These are phyloP conservation scores for Vulpes vulpes DNA, from an alignment of 2,113 vertebrate genomes.

Conservation along the genomic window DNA sequence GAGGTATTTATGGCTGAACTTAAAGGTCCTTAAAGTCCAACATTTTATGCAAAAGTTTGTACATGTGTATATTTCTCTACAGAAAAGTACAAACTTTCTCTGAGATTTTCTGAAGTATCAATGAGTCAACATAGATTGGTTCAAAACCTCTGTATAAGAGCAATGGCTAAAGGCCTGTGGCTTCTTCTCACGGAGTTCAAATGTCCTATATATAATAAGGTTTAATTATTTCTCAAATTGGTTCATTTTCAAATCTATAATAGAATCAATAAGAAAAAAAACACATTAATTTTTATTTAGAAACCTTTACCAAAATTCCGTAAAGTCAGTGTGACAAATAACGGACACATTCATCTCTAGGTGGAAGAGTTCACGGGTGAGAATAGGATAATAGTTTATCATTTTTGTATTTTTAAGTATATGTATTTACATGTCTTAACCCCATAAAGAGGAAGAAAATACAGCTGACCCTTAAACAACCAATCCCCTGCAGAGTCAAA, in stretches of 20 bases:
- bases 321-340: not conserved
- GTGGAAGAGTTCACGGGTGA: not conserved
- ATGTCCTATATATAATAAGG: not conserved
- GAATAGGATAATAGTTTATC: not conserved
- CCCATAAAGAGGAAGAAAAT: slow-evolving; percentile 13
- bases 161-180: not conserved
- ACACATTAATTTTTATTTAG: not conserved
- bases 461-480: not conserved
- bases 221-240: not conserved
- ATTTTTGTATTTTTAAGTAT: slow-evolving; percentile 4
- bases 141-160: not conserved
- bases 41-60: not conserved
- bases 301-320: not conserved
- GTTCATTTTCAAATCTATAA: slow-evolving; percentile 4
- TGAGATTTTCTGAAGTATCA: slow-evolving; percentile 18
- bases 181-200: not conserved
- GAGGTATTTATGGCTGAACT: not conserved
- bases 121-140: not conserved
- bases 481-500: not conserved
- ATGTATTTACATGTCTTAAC: not conserved
- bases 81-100: not conserved
- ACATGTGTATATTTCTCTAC: not conserved
- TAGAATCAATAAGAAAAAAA: not conserved
- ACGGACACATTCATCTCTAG: slow-evolving; percentile 33
- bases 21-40: slow-evolving; percentile 11